A percentile compares a stretch with the other conserved stretches of the same genome.
phyloP scores from a whole-genome alignment of 2,888 invertebrate genomes.

The Spialia ferax region DNA sequence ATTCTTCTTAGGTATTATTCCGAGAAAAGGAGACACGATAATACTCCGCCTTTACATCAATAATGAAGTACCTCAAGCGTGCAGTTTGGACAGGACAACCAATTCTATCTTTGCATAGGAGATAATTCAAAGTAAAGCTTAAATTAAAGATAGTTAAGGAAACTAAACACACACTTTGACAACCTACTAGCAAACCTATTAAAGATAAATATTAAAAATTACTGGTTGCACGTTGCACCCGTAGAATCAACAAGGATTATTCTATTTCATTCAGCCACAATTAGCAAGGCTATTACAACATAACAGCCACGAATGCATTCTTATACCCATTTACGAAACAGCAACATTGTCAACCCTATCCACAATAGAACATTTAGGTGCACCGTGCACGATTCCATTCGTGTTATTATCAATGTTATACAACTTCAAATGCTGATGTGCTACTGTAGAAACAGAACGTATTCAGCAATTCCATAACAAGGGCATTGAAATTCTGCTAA shows the following conservation, averaged over 20 bases:
- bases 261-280: neutral
- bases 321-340: neutral
- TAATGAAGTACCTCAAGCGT: too few species aligned
- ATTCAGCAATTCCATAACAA: conserved; percentile 24
- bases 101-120: too few species aligned
- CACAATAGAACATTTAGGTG: conserved; percentile 41
- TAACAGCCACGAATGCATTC: neutral
- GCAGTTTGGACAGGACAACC: too few species aligned
- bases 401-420: conserved; percentile 22
- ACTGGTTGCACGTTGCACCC: too few species aligned
- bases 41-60: too few species aligned
- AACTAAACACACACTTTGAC: too few species aligned
- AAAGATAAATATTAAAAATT: too few species aligned
- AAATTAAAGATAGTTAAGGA: too few species aligned
- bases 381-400: conserved; percentile 23
- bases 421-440: conserved; percentile 29
- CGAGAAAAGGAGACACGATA: too few species aligned
- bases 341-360: conserved; percentile 16
- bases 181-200: too few species aligned
- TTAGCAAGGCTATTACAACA: neutral
- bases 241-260: neutral
- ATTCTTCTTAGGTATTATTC: too few species aligned
- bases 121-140: too few species aligned
- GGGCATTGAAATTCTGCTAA: conserved; percentile 32
- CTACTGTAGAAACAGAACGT: conserved; percentile 26